Percentiles rank a stretch among this genome's conserved stretches.
phyloP scores from a whole-genome alignment of 2,113 vertebrate species.

The Pterocles gutturalis region DNA sequence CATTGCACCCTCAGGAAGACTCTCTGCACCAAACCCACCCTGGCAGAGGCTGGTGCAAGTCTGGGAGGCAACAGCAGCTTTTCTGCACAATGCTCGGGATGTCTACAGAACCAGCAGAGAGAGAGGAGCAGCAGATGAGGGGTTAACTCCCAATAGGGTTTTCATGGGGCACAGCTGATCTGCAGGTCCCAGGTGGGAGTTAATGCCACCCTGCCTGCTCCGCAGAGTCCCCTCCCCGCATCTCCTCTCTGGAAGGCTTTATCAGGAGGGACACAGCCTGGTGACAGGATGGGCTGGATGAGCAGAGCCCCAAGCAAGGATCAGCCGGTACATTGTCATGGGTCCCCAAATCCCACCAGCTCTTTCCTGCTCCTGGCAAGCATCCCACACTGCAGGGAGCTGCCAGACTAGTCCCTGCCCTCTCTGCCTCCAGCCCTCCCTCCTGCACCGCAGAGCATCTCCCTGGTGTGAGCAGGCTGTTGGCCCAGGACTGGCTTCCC shows the following conservation, averaged over 20 bases:
- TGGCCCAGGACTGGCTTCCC: background rate
- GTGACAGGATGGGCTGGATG: background rate
- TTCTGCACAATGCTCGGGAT: background rate
- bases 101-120: background rate
- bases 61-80: background rate
- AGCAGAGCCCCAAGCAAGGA: background rate
- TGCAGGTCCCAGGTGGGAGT: background rate
- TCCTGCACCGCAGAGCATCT: background rate
- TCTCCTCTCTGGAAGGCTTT: background rate
- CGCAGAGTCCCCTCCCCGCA: background rate
- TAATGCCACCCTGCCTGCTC: background rate
- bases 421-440: background rate
- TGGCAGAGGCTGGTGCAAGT: background rate
- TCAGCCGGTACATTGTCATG: fast-evolving
- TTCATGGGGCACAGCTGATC: background rate
- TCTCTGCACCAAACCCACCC: background rate
- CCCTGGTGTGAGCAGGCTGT: fast-evolving
- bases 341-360: background rate
- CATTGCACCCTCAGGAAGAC: background rate
- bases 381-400: background rate
- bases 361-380: background rate
- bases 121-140: background rate
- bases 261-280: background rate
- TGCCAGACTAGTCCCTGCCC: background rate
- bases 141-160: background rate